Conservation (phyloP, 2,113 vertebrate genomes). For the Zonotrichia leucophrys region DNA sequence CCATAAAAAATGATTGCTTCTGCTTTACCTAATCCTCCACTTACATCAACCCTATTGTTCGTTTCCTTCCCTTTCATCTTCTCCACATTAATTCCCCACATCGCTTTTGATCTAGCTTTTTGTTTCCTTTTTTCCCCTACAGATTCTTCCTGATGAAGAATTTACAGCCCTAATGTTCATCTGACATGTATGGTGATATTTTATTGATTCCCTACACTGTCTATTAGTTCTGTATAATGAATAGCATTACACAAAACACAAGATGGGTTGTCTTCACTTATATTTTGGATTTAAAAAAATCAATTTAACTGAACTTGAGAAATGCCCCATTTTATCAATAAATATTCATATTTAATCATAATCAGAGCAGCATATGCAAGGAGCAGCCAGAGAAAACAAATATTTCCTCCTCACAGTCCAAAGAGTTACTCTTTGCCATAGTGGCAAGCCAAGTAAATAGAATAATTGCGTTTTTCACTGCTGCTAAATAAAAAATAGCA, state of each 20-base stretch:
- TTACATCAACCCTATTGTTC: constrained; percentile 56
- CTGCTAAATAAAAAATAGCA: constrained; percentile 54
- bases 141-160: constrained; percentile 41
- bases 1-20: constrained; percentile 51
- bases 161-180: constrained; percentile 29
- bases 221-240: constrained; percentile 24
- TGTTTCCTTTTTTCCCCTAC: constrained; percentile 47
- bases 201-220: constrained; percentile 34
- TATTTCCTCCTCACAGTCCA: constrained; percentile 3
- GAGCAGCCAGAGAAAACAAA: constrained; percentile 17
- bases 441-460: constrained; percentile 38
- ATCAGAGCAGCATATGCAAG: constrained; percentile 35
- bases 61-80: constrained; percentile 58
- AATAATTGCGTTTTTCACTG: constrained; percentile 43
- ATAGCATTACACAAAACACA: constrained; percentile 18
- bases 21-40: constrained; percentile 61
- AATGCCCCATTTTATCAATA: neutral
- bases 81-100: constrained; percentile 57
- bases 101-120: constrained; percentile 56
- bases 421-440: constrained; percentile 22
- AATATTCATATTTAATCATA: constrained; percentile 38
- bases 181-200: constrained; percentile 35
- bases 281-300: neutral
- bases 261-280: neutral
- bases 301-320: neutral